Conservation (phyloP, 2,113 vertebrate species). For the Pionites leucogaster region DNA sequence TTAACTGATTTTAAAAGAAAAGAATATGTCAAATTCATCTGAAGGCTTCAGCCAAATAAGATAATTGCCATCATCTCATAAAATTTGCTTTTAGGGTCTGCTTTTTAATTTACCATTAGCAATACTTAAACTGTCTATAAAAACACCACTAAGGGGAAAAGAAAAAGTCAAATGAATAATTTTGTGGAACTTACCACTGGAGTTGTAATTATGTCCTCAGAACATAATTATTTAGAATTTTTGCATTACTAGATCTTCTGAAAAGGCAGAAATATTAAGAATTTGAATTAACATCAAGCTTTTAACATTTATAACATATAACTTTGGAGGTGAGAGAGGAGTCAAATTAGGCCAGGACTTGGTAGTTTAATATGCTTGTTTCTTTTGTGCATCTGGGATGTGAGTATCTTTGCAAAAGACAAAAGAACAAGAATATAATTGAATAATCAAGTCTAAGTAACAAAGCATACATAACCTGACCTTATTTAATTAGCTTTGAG, state of each 20-base stretch:
- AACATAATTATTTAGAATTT: constrained; percentile 37
- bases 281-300: background rate
- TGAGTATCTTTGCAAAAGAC: background rate
- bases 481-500: background rate
- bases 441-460: background rate
- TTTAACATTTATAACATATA: background rate
- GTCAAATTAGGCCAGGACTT: background rate
- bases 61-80: constrained; percentile 10
- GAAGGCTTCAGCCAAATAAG: constrained; percentile 9
- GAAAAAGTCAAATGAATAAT: background rate
- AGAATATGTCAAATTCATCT: background rate
- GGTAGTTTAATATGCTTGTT: background rate
- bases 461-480: background rate
- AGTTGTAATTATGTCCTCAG: constrained; percentile 33
- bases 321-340: background rate
- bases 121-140: constrained; percentile 22
- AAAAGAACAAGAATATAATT: background rate
- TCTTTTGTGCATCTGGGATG: background rate
- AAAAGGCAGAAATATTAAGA: constrained; percentile 9
- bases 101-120: constrained; percentile 23
- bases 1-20: background rate
- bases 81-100: constrained; percentile 6
- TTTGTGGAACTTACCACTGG: background rate
- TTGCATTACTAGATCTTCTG: background rate
- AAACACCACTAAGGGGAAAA: background rate